Evolutionary conservation across 2,797 vertebrate species (phyloP).

Genomic region (Luscinia luscinia): DNA sequence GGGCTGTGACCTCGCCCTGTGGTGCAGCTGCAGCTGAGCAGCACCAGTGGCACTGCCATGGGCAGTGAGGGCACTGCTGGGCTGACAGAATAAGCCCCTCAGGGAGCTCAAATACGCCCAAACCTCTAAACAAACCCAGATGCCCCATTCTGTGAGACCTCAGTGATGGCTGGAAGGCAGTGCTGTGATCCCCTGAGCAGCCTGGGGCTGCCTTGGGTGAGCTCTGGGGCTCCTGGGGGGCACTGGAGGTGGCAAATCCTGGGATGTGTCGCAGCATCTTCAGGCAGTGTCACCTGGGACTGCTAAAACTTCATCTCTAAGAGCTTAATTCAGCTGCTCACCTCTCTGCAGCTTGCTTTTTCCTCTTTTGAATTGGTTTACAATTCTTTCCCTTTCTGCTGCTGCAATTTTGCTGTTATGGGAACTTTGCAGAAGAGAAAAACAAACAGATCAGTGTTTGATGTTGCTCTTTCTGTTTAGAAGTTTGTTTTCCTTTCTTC

Average conservation of each 20-base stretch:
- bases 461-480: constrained; percentile 31
- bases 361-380: neutral
- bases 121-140: neutral
- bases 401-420: neutral
- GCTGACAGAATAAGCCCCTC: neutral
- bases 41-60: accelerated
- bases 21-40: neutral
- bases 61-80: neutral
- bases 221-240: neutral
- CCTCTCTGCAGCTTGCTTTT: neutral
- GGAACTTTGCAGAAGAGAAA: constrained; percentile 31
- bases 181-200: neutral
- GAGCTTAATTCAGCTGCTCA: neutral
- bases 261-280: neutral
- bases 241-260: neutral
- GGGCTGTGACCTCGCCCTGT: neutral
- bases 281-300: neutral
- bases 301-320: neutral
- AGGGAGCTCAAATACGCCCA: neutral
- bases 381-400: neutral
- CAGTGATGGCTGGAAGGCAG: accelerated
- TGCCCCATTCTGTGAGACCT: accelerated
- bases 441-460: constrained; percentile 56
- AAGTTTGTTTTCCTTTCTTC: constrained; percentile 64
- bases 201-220: neutral